These are phyloP conservation scores for Pelodytes ibericus DNA, from an alignment of 2,797 vertebrate species.

Conservation along the genomic window DNA sequence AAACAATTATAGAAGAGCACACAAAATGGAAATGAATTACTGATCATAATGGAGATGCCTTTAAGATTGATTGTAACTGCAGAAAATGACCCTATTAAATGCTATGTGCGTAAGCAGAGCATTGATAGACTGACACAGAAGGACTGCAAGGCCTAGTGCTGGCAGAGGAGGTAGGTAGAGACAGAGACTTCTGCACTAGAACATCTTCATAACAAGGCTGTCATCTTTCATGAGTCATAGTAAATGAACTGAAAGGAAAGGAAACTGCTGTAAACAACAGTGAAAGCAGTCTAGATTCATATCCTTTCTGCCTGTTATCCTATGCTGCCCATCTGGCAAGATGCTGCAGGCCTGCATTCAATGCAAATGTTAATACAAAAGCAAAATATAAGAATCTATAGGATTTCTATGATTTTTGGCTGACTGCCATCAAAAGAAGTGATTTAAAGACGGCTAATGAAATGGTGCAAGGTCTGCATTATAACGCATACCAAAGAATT, in stretches of 20 bases:
- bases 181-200: slow-evolving; percentile 11
- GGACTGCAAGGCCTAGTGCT: not conserved
- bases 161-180: not conserved
- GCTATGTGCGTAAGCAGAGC: no score
- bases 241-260: slow-evolving; percentile 22
- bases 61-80: not conserved
- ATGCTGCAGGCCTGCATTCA: no score
- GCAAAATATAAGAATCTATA: no score
- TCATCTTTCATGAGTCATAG: slow-evolving; percentile 20
- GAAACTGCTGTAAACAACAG: slow-evolving; percentile 26
- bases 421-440: no score
- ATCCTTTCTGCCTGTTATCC: slow-evolving; percentile 5
- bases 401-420: no score
- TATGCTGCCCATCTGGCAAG: not conserved
- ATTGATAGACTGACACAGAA: not conserved
- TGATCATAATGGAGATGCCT: not conserved
- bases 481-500: no score
- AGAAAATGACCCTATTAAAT: not conserved
- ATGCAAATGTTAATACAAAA: no score
- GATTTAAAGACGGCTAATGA: no score
- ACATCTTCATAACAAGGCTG: slow-evolving; percentile 28
- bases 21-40: not conserved
- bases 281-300: slow-evolving; percentile 1
- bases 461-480: no score
- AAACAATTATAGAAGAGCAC: no score